Base-by-base conservation (phyloP, 2,797 vertebrate species). In the Champsocephalus gunnari region DNA sequence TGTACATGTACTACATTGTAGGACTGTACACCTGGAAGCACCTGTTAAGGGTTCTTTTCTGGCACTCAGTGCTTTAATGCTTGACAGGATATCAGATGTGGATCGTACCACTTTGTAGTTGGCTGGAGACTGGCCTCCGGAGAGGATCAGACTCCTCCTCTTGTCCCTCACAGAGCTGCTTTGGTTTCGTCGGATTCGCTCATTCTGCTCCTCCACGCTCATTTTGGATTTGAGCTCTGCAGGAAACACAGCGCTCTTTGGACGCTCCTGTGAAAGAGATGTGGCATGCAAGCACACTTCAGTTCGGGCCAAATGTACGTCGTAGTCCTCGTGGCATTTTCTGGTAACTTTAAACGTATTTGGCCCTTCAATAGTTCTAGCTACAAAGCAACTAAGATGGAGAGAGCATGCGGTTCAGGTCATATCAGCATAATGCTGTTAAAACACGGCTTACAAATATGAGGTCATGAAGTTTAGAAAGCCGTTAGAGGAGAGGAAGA, bases 191-290 rank as follows among this genome's bases (percentile, higher is more conserved):
- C 96, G 95, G 91, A 99, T 96, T 65, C 98, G 95, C 82, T 97
- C 96, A 0, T 97, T 96, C 90, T 99, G 98, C 90, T 98, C 98
- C 88, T 99, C 96, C 53, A 98, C 93, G 0, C 96, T 99, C 98
- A 99, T 99, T 92, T 98, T 99, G 24, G 94, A 96, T 91, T 97
- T 98, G 2, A 94, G 83, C 65, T 99, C 98, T 0, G 92, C 84
- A 0, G 96, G 81, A 21, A 98, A 98, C 82, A 95, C 94, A 0
- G 97, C 97, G 0, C 97, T 98, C 87, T 98, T 99, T 4, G 97
- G 97, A 21, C 97, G 95, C 58, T 97, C 97, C 96, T 99, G 89
- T 21, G 38, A 63, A 16, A 70, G 17, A 38, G 17, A 59, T 28
- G 19, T 12, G 28, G 3, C 5, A 70, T 0, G 47, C 3, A 66